phyloP scores from a whole-genome alignment of 2,113 vertebrate species.

The Puntigrus tetrazona region DNA sequence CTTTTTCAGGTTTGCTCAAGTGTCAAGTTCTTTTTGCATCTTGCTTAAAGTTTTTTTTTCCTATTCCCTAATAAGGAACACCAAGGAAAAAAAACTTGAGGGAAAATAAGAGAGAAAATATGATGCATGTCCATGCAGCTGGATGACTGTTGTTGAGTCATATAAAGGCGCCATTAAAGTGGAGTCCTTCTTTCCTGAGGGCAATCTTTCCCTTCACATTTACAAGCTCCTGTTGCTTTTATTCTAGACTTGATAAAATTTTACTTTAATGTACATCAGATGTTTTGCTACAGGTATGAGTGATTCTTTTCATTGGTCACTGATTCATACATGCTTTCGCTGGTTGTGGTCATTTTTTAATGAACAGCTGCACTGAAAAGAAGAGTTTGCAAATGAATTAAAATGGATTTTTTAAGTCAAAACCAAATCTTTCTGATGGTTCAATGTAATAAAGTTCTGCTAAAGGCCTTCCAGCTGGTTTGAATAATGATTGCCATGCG shows the following conservation, averaged over 20 bases:
- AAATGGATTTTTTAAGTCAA: constrained; percentile 10
- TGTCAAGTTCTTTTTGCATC: constrained; percentile 58
- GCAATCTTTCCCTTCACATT: constrained; percentile 67
- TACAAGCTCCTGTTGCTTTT: constrained; percentile 66
- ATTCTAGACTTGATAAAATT: constrained; percentile 51
- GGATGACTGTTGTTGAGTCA: constrained; percentile 72
- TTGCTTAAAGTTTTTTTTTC: constrained; percentile 29
- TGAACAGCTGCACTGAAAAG: background rate
- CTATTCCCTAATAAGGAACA: constrained; percentile 40
- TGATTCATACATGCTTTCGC: background rate
- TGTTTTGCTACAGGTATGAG: constrained; percentile 13
- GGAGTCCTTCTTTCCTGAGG: constrained; percentile 70
- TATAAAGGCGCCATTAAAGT: constrained; percentile 72
- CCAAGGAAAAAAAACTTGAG: constrained; percentile 47
- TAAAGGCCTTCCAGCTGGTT: constrained; percentile 64
- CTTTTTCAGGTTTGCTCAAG: constrained; percentile 56
- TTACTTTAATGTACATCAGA: constrained; percentile 10
- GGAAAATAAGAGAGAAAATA: constrained; percentile 57
- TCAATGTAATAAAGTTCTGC: constrained; percentile 54
- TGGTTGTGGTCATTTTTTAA: background rate
- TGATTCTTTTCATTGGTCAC: background rate
- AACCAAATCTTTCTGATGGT: constrained; percentile 60
- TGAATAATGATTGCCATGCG: constrained; percentile 60
- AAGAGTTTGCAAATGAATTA: background rate
- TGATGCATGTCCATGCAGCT: constrained; percentile 64